These are phyloP conservation scores for Paragorgia papillata DNA, from an alignment of 92 coral and sea anemone species.

Conservation along the genomic window DNA sequence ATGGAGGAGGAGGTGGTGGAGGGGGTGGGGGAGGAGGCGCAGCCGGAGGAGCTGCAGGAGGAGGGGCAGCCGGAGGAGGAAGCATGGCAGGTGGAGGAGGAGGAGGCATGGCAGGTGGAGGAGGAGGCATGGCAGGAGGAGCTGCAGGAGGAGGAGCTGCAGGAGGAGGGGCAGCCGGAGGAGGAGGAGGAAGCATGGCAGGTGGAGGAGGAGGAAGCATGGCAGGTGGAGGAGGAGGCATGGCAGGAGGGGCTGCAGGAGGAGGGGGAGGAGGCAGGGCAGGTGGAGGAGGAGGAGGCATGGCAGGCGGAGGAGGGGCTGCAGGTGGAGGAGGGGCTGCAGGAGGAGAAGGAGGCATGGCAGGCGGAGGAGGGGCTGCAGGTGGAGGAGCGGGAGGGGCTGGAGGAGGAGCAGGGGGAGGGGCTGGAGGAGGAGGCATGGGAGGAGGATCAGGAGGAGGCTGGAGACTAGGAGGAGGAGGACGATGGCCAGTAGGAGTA, in stretches of 20 bases:
- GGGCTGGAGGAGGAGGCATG: slow-evolving; percentile 8
- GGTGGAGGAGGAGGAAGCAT: slow-evolving; percentile 52
- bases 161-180: slow-evolving; percentile 45
- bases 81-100: slow-evolving; percentile 54
- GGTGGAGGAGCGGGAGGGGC: slow-evolving; percentile 6
- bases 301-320: slow-evolving; percentile 31
- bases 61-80: slow-evolving; percentile 53
- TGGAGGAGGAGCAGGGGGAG: slow-evolving; percentile 7
- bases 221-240: slow-evolving; percentile 53
- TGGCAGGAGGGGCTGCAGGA: slow-evolving; percentile 54
- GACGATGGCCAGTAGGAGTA: slow-evolving; percentile 27
- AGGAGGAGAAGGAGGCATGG: slow-evolving; percentile 35
- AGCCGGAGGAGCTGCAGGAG: slow-evolving; percentile 51
- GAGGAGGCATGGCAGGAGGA: slow-evolving; percentile 55
- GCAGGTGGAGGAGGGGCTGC: slow-evolving; percentile 47
- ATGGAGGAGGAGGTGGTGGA: slow-evolving; percentile 47
- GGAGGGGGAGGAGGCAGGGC: slow-evolving; percentile 61
- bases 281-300: slow-evolving; percentile 54
- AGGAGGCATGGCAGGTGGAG: slow-evolving; percentile 57
- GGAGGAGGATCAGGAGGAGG: slow-evolving; percentile 37
- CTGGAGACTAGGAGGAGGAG: slow-evolving; percentile 40
- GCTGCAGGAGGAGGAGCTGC: slow-evolving; percentile 46
- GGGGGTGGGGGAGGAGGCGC: slow-evolving; percentile 46
- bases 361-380: background rate
- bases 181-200: slow-evolving; percentile 40